phyloP scores from a whole-genome alignment of 2,113 vertebrate genomes.

The Vulpes vulpes region DNA sequence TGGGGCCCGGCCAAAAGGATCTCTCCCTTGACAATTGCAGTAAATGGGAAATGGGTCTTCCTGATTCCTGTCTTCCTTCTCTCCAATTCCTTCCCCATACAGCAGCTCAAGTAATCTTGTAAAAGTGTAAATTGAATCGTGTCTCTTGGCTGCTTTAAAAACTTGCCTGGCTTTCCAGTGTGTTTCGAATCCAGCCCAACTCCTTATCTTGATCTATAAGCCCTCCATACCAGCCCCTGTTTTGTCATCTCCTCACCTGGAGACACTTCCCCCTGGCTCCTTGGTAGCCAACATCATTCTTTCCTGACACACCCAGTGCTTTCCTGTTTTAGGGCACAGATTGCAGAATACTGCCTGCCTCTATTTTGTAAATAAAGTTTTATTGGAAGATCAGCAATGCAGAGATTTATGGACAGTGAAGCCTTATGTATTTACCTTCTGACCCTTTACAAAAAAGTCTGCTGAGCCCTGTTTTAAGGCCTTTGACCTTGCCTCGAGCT shows the following conservation, averaged over 20 bases:
- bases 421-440: not conserved
- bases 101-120: not conserved
- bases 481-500: not conserved
- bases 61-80: not conserved
- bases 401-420: not conserved
- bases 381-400: not conserved
- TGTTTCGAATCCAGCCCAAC: not conserved
- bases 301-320: not conserved
- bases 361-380: slow-evolving; percentile 50
- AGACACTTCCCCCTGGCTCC: not conserved
- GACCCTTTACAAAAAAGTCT: not conserved
- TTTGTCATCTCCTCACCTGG: not conserved
- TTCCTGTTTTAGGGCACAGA: not conserved
- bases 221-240: not conserved
- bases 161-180: not conserved
- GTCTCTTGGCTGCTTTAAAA: not conserved
- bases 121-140: not conserved
- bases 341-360: not conserved
- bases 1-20: rapidly evolving
- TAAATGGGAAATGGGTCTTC: not conserved
- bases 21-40: not conserved
- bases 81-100: not conserved
- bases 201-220: not conserved
- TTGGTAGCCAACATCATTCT: not conserved
- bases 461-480: not conserved